Evolutionary conservation across 2,113 vertebrate genomes (phyloP).

Genomic region (Epinephelus cyanopodus): DNA sequence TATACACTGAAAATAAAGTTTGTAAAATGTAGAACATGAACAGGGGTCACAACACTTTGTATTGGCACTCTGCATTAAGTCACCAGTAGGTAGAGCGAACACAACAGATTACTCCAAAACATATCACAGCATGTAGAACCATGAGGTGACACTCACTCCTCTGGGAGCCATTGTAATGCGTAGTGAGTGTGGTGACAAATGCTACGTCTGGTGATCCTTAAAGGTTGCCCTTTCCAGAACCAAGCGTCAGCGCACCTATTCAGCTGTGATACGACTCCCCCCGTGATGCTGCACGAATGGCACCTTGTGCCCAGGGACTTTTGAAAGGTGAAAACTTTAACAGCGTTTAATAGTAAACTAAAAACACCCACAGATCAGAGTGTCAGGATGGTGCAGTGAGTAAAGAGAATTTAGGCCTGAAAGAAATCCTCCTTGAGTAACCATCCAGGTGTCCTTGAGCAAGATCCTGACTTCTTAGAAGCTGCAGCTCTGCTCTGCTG

Average conservation of each 20-base stretch:
- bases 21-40: neutral
- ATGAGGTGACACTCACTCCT: conserved; percentile 7
- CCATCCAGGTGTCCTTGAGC: conserved; percentile 37
- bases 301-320: conserved; percentile 36
- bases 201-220: conserved; percentile 71
- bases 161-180: conserved; percentile 50
- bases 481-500: conserved; percentile 20
- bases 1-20: neutral
- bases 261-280: conserved; percentile 34
- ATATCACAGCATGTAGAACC: neutral
- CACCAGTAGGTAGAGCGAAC: neutral
- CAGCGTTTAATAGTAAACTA: conserved; percentile 29
- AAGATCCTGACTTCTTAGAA: conserved; percentile 21
- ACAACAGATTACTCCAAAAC: neutral
- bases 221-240: conserved; percentile 74
- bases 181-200: conserved; percentile 56
- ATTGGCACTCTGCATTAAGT: neutral
- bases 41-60: neutral
- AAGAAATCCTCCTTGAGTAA: conserved; percentile 19
- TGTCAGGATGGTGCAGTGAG: conserved; percentile 5
- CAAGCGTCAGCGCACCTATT: conserved; percentile 62
- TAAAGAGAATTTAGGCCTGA: neutral
- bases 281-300: conserved; percentile 37
- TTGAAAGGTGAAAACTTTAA: conserved; percentile 57
- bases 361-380: conserved; percentile 17